phyloP scores from a whole-genome alignment of 2,888 invertebrate species.

The Eledona agricola region DNA sequence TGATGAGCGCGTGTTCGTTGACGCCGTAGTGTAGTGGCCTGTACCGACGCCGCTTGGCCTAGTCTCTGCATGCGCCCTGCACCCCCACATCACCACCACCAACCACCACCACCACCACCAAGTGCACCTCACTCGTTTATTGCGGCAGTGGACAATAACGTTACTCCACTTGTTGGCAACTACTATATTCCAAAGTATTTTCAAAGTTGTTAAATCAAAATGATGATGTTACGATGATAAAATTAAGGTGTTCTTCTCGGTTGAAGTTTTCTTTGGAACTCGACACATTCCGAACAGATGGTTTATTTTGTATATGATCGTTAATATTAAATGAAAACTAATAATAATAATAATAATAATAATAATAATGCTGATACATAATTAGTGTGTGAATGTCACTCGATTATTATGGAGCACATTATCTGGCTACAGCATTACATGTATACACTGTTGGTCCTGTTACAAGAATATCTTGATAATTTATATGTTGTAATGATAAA shows the following conservation, averaged over 20 bases:
- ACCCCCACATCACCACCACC: conserved; percentile 48
- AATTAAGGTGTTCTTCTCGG: conserved; percentile 54
- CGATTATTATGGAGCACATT: conserved; percentile 63
- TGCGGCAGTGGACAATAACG: conserved; percentile 62
- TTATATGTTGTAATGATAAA: conserved; percentile 64
- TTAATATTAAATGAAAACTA: conserved; percentile 45
- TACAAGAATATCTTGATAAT: conserved; percentile 62
- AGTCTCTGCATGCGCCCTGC: conserved; percentile 49
- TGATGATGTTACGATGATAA: conserved; percentile 55
- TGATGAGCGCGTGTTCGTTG: conserved; percentile 36
- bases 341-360: too few species aligned
- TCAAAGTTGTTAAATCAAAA: conserved; percentile 63
- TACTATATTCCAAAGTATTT: conserved; percentile 55
- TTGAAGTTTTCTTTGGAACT: conserved; percentile 57
- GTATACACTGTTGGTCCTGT: conserved; percentile 65
- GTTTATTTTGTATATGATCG: conserved; percentile 62
- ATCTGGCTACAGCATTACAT: conserved; percentile 63
- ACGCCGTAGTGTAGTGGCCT: conserved; percentile 48
- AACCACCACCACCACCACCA: conserved; percentile 48
- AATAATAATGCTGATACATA: too few species aligned
- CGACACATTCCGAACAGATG: conserved; percentile 56
- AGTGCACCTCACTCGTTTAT: conserved; percentile 57
- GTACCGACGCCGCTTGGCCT: conserved; percentile 50
- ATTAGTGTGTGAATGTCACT: conserved; percentile 55
- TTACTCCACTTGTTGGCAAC: conserved; percentile 61